Evolutionary conservation across 1,140 invertebrate species (phyloP).

Genomic region (Drosophila kanapiae): DNA sequence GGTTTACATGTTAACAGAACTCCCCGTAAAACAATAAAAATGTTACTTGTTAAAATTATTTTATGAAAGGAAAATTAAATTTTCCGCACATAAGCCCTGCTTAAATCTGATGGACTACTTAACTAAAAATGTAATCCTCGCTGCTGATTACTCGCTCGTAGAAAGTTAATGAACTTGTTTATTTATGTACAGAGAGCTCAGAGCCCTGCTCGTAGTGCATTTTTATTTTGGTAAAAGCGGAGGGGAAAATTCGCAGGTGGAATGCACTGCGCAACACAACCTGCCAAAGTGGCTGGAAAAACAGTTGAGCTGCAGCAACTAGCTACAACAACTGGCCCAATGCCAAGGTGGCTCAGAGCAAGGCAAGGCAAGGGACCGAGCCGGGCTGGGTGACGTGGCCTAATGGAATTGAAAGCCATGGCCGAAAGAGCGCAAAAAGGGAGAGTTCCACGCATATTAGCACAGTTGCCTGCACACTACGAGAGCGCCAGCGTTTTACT

Average conservation of each 20-base stretch:
- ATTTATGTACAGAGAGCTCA: slow-evolving; percentile 26
- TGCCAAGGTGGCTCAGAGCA: slow-evolving; percentile 51
- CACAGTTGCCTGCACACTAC: slow-evolving; percentile 32
- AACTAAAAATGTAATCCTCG: slow-evolving; percentile 12
- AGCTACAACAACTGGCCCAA: slow-evolving; percentile 42
- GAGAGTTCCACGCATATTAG: slow-evolving; percentile 66
- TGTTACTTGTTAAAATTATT: not conserved
- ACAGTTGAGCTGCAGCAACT: slow-evolving; percentile 30
- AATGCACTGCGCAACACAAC: slow-evolving; percentile 25
- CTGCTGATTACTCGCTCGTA: slow-evolving; percentile 27
- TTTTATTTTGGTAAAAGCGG: slow-evolving; percentile 2
- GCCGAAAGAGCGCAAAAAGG: slow-evolving; percentile 61
- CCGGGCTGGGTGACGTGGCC: slow-evolving; percentile 28
- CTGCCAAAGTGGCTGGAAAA: slow-evolving; percentile 27
- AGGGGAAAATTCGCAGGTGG: slow-evolving; percentile 18
- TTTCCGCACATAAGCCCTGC: slow-evolving; percentile 8
- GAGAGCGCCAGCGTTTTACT: slow-evolving; percentile 64
- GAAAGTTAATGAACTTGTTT: slow-evolving; percentile 27
- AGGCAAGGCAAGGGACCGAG: not conserved
- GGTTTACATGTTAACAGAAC: not conserved
- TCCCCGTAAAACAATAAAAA: no score
- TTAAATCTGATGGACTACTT: slow-evolving; percentile 18
- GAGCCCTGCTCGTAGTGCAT: slow-evolving; percentile 6
- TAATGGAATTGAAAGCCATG: slow-evolving; percentile 71
- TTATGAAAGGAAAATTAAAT: slow-evolving; percentile 6